Conservation (phyloP, 2,113 vertebrate species). For the Balaenoptera acutorostrata region DNA sequence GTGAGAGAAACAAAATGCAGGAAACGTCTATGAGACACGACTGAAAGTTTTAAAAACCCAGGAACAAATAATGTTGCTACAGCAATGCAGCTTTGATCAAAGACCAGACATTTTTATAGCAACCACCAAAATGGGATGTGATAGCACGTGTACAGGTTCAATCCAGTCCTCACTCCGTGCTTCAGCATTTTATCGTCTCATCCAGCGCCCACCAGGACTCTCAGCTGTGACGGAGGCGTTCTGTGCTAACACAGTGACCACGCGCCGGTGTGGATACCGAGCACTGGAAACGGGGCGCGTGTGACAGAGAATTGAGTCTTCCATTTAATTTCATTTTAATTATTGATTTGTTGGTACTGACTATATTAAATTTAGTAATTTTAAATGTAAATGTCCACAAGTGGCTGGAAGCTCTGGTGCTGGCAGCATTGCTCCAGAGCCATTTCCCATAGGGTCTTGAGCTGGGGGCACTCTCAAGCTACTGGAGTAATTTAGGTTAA, state of each 20-base stretch:
- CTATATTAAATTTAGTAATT: background rate
- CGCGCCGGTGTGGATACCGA: background rate
- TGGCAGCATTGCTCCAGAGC: rapidly evolving
- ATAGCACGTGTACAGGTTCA: background rate
- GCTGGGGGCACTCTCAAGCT: background rate
- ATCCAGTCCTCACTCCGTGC: background rate
- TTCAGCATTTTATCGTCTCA: background rate
- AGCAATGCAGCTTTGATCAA: background rate
- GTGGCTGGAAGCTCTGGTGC: background rate
- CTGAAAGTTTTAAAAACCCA: background rate
- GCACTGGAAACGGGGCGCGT: background rate
- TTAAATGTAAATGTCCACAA: background rate
- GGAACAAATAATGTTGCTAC: background rate
- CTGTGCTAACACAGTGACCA: rapidly evolving
- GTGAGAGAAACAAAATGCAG: constrained; percentile 28
- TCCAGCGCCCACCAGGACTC: background rate
- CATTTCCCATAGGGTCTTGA: background rate
- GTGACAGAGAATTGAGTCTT: background rate
- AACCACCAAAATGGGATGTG: background rate
- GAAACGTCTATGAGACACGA: background rate
- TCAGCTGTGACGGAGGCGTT: background rate
- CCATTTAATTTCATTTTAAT: background rate
- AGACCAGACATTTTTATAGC: background rate
- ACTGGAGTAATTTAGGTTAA: background rate
- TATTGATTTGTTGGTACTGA: no score